phyloP scores from a whole-genome alignment of 92 coral and sea anemone genomes.

The Phenganax marumi region DNA sequence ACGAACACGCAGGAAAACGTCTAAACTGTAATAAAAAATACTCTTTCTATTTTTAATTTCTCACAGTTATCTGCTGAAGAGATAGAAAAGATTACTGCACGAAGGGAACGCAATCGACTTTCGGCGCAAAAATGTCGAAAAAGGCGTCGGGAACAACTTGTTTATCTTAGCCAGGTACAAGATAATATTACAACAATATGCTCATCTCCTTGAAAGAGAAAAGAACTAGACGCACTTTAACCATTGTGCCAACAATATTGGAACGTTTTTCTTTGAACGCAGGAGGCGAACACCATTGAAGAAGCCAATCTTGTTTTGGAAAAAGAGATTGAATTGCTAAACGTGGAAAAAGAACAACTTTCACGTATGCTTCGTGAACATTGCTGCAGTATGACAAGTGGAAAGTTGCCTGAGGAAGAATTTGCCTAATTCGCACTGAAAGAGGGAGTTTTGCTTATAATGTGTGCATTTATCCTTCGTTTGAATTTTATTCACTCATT shows the following conservation, averaged over 20 bases:
- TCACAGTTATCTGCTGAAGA: constrained; percentile 24
- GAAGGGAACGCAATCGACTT: constrained; percentile 40
- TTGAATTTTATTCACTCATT: no score
- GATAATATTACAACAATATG: no score
- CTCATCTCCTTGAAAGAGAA: no score
- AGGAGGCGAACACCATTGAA: constrained; percentile 30
- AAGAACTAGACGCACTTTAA: no score
- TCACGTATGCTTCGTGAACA: constrained; percentile 38
- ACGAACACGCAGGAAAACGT: no score
- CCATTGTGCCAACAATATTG: background rate
- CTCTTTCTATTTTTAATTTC: background rate
- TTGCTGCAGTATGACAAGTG: constrained; percentile 24
- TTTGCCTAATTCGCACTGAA: no score
- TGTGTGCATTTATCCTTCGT: no score
- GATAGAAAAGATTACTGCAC: constrained; percentile 1
- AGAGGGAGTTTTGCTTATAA: no score
- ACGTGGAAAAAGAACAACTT: constrained; percentile 32
- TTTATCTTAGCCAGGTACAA: constrained; percentile 15
- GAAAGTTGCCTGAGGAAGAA: no score
- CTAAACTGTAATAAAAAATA: no score
- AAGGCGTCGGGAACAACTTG: constrained; percentile 37
- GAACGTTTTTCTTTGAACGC: background rate
- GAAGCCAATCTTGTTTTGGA: constrained; percentile 27
- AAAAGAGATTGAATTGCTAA: constrained; percentile 23
- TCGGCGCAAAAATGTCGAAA: constrained; percentile 43